Evolutionary conservation across 2,888 invertebrate genomes (phyloP).

Genomic region (Danaus chrysippus): DNA sequence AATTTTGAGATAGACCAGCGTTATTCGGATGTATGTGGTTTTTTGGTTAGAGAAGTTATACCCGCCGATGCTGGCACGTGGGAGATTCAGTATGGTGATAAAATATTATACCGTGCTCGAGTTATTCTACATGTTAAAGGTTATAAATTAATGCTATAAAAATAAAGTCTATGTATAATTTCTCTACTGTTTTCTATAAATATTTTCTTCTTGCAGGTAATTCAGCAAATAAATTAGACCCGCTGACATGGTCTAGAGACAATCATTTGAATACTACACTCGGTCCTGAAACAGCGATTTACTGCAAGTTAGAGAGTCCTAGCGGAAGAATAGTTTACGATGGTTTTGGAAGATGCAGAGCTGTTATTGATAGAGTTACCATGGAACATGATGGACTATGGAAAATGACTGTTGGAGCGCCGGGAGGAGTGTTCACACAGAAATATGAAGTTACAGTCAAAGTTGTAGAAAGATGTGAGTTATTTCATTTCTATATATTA

Average conservation of each 20-base stretch:
- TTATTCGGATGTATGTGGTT: constrained; percentile 47
- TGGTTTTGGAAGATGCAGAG: constrained; percentile 53
- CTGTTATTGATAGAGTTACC: constrained; percentile 46
- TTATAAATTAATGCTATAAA: constrained; percentile 35
- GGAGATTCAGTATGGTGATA: constrained; percentile 52
- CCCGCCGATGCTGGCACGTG: constrained; percentile 46
- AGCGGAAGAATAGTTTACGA: constrained; percentile 43
- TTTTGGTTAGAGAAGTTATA: constrained; percentile 41
- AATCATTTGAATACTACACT: constrained; percentile 40
- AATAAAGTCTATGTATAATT: neutral
- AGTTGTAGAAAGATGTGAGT: constrained; percentile 45
- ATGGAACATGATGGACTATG: constrained; percentile 51
- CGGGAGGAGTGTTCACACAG: constrained; percentile 46
- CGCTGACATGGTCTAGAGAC: constrained; percentile 37
- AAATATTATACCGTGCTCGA: constrained; percentile 44
- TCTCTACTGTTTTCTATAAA: neutral
- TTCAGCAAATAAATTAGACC: neutral
- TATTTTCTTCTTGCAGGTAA: constrained; percentile 1
- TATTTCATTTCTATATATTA: neutral
- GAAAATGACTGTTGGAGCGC: constrained; percentile 45
- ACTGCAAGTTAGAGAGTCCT: constrained; percentile 51
- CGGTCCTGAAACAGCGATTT: constrained; percentile 54
- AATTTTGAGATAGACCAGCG: constrained; percentile 36
- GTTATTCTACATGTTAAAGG: constrained; percentile 48
- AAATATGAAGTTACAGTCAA: constrained; percentile 39